Conservation (phyloP, 1,140 invertebrate genomes). For the Drosophila truncata region DNA sequence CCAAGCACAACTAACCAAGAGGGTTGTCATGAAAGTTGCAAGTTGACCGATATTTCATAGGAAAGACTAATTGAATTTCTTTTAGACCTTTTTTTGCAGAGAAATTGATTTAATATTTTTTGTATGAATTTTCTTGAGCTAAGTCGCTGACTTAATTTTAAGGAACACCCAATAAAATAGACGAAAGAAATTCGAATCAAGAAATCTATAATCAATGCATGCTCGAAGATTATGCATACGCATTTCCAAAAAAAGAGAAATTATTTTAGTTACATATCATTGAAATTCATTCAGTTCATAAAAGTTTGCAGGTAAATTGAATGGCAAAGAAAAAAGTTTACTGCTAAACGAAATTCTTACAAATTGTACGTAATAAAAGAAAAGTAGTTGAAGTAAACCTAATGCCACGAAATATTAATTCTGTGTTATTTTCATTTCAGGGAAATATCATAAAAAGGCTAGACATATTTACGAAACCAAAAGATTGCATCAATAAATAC, state of each 20-base stretch:
- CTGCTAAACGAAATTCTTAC: not conserved
- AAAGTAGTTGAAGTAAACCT: not conserved
- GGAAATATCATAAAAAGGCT: accelerated
- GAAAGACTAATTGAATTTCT: not conserved
- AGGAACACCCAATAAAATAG: not conserved
- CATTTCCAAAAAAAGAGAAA: not conserved
- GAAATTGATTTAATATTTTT: too few relatives aligned
- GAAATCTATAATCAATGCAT: too few relatives aligned
- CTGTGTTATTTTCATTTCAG: not conserved
- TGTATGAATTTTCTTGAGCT: too few relatives aligned
- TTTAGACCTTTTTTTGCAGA: not conserved
- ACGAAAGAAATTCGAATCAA: not conserved
- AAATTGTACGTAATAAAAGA: not conserved
- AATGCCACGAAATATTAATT: not conserved
- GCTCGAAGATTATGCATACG: not conserved
- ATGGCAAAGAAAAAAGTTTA: not conserved
- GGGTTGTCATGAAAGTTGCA: slow-evolving; percentile 32
- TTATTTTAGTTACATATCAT: not conserved
- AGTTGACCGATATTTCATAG: not conserved
- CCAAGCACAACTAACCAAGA: slow-evolving; percentile 41
- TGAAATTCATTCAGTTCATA: not conserved
- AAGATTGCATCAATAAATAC: too few relatives aligned
- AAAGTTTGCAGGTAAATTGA: not conserved
- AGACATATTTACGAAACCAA: not conserved
- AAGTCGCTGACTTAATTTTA: not conserved